Base-by-base conservation (phyloP, 2,113 vertebrate genomes). In the Epinephelus fuscoguttatus region DNA sequence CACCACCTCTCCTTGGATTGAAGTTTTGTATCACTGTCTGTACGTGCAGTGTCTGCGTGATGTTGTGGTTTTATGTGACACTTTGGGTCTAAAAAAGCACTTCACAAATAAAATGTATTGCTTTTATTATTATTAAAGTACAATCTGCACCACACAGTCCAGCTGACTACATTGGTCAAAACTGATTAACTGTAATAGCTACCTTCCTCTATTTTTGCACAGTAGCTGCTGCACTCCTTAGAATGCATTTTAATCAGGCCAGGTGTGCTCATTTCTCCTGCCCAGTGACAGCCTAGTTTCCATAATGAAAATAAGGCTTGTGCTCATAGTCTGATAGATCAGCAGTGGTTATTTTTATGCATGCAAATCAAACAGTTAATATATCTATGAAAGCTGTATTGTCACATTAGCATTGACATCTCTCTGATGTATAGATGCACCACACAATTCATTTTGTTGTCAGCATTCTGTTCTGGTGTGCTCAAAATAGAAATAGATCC, bases 211-310 rank as follows among this genome's bases (percentile, higher is more conserved):
- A 2, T 47, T 63, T 53, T 5, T 52, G 47, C 9, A 30, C 27
- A 70, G 23, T n/a, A 70, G 57, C 18, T 76, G n/a, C 62, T 70
- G 52, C 56, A 42, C 53, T 61, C 17, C 45, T 62, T 55, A 40
- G 6, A 30, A 63, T 55, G 53, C 27, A 60, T 70, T 17, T 72
- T 75, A 81, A 81, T 78, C 49, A 57, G 57, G 74, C 12, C 66
- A 42, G 70, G 15, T 72, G 62, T 77, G n/a, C 45, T 78, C 50
- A 49, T 4, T 57, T 74, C 71, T 74, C 37, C 55, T 75, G 37
- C 62, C n/a, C 21, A 73, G 68, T 56, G 66, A 79, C 63, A 87
- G 62, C 75, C 79, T 60, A 81, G 45, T 81, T 85, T 82, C 27
- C 60, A 42, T 57, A 21, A 80, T 78, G 13, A 71, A 37, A 67